Percentiles rank a stretch among this genome's conserved stretches.
phyloP scores from a whole-genome alignment of 2,797 vertebrate genomes.

The Xenops minutus region DNA sequence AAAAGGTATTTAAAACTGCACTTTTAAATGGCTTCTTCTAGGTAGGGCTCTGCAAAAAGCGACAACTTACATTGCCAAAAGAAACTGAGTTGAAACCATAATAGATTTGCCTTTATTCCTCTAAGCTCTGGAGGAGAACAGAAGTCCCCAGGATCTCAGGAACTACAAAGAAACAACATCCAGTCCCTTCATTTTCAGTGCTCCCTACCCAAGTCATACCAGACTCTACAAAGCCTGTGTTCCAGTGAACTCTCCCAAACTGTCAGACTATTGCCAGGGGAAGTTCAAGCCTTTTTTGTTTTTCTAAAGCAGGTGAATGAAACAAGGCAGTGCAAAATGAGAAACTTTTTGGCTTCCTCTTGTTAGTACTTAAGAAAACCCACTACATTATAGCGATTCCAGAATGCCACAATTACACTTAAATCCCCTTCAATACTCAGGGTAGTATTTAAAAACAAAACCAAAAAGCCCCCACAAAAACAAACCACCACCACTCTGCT shows the following conservation, averaged over 20 bases:
- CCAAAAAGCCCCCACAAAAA: not conserved
- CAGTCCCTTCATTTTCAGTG: not conserved
- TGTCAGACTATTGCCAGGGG: not conserved
- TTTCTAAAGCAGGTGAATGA: not conserved
- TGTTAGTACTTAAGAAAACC: not conserved
- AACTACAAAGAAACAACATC: conserved; percentile 12
- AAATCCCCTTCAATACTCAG: not conserved
- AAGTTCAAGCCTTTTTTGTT: not conserved
- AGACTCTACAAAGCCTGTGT: not conserved
- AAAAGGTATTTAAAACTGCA: not conserved
- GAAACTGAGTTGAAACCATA: not conserved
- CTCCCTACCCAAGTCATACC: not conserved
- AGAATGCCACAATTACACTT: not conserved
- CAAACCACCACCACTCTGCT: not conserved
- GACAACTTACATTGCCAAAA: not conserved
- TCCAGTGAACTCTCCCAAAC: not conserved
- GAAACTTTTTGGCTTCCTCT: not conserved
- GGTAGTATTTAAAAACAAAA: not conserved
- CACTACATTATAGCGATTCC: not conserved
- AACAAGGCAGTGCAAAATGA: not conserved
- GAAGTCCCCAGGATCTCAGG: not conserved
- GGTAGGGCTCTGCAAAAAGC: not conserved
- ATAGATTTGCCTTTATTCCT: not conserved
- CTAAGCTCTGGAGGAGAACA: not conserved
- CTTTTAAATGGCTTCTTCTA: not conserved